Conservation (phyloP, 2,888 invertebrate genomes). For the Dicycla oo region DNA sequence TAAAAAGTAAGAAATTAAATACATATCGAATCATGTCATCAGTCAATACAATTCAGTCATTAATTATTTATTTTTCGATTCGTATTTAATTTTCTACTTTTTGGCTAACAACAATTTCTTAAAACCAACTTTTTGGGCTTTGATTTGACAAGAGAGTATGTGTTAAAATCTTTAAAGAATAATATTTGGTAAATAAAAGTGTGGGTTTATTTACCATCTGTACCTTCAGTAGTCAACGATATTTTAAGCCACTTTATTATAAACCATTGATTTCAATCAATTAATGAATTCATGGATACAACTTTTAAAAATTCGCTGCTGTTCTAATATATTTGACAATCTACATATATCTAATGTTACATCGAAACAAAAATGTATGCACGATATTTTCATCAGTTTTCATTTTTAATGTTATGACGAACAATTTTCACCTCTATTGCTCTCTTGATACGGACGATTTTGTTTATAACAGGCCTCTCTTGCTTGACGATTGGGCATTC, state of each 20-base stretch:
- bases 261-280: slow-evolving; percentile 49
- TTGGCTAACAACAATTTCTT: not conserved
- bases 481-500: slow-evolving; percentile 55
- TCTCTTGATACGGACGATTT: slow-evolving; percentile 70
- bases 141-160: not conserved
- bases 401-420: slow-evolving; percentile 57
- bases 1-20: slow-evolving; percentile 37
- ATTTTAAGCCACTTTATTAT: slow-evolving; percentile 51
- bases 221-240: slow-evolving; percentile 62
- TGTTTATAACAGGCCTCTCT: slow-evolving; percentile 58
- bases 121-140: not conserved
- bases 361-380: slow-evolving; percentile 56
- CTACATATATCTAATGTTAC: slow-evolving; percentile 36
- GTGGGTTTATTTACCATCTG: slow-evolving; percentile 57
- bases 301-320: slow-evolving; percentile 36
- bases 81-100: slow-evolving; percentile 37
- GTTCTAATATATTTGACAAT: slow-evolving; percentile 30
- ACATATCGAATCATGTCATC: slow-evolving; percentile 35
- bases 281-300: slow-evolving; percentile 25
- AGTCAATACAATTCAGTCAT: slow-evolving; percentile 52
- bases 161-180: slow-evolving; percentile 18
- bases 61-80: slow-evolving; percentile 60
- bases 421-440: slow-evolving; percentile 68
- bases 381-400: slow-evolving; percentile 50
- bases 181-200: slow-evolving; percentile 69